Percentiles rank a stretch among this genome's conserved stretches.
phyloP scores from a whole-genome alignment of 2,113 vertebrate genomes.

The Dromiciops gliroides region DNA sequence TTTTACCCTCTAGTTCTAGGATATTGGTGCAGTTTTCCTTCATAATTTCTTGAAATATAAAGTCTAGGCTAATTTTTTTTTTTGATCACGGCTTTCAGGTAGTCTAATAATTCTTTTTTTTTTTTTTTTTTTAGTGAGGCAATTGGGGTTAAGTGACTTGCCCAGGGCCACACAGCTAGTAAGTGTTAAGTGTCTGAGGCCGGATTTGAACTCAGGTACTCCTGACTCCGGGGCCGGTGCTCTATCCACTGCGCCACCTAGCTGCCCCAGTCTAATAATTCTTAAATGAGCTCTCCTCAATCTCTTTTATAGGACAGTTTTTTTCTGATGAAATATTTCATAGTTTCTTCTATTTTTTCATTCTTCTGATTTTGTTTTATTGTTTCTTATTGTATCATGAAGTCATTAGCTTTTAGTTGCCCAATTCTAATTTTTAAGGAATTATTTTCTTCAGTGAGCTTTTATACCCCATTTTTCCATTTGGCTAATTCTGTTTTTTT shows the following conservation, averaged over 20 bases:
- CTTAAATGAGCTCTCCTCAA: neutral
- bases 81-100: neutral
- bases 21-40: neutral
- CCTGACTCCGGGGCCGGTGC: too few species aligned
- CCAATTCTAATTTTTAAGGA: neutral
- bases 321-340: neutral
- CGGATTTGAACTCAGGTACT: too few species aligned
- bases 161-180: too few species aligned
- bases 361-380: too few species aligned
- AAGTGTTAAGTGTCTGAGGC: too few species aligned
- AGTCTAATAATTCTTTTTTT: neutral
- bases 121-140: too few species aligned
- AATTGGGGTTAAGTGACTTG: too few species aligned
- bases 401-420: too few species aligned
- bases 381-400: too few species aligned
- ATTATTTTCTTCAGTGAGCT: neutral
- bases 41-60: neutral
- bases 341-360: neutral
- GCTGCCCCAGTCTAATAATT: too few species aligned
- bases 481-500: neutral
- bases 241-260: too few species aligned
- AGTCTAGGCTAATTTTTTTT: neutral
- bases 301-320: neutral
- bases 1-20: neutral
- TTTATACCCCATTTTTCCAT: neutral